phyloP scores from a whole-genome alignment of 1,140 invertebrate genomes.

The Bombus confusus region DNA sequence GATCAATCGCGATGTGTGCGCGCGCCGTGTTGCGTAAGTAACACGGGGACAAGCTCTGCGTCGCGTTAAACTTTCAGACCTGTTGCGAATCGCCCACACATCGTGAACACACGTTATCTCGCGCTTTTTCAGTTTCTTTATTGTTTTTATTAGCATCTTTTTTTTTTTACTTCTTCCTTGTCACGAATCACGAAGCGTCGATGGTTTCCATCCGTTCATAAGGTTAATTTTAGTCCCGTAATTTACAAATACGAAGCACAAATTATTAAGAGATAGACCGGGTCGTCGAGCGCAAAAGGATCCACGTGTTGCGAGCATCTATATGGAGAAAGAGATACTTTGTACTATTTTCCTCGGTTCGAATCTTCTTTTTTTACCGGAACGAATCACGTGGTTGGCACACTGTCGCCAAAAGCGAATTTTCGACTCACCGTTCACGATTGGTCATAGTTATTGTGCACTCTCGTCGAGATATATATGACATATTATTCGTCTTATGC shows the following conservation, averaged over 20 bases:
- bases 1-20: constrained; percentile 48
- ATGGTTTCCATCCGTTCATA: constrained; percentile 50
- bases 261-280: constrained; percentile 64
- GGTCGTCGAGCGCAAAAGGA: constrained; percentile 66
- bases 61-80: constrained; percentile 20
- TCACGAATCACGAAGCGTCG: constrained; percentile 29
- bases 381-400: not conserved
- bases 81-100: constrained; percentile 22
- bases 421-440: not conserved
- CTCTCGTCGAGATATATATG: not conserved
- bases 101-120: constrained; percentile 20
- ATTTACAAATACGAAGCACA: constrained; percentile 59
- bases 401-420: too few relatives aligned
- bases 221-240: constrained; percentile 54
- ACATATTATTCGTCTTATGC: not conserved
- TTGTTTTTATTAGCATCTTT: not conserved
- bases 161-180: not conserved
- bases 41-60: not conserved
- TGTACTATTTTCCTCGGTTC: constrained; percentile 38
- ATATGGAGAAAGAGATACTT: not conserved
- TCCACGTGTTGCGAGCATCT: constrained; percentile 64
- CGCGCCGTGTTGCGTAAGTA: not conserved
- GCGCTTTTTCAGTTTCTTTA: not conserved
- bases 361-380: not conserved
- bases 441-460: not conserved